Conservation (phyloP, 2,113 vertebrate genomes). For the Vimba vimba region DNA sequence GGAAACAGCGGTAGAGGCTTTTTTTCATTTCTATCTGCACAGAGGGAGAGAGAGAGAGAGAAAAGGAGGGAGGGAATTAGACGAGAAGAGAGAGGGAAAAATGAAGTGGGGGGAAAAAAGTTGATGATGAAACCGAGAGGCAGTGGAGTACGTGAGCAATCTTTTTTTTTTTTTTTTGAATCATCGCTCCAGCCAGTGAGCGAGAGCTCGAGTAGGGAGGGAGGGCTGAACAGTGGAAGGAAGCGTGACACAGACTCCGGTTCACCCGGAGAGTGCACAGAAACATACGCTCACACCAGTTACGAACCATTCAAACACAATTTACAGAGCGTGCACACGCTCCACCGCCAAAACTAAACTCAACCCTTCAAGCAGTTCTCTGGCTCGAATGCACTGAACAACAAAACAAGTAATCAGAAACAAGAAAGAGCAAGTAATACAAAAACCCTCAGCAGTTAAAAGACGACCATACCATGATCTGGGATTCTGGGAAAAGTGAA, state of each 20-base stretch:
- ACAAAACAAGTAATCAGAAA: background rate
- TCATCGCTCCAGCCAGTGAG: constrained; percentile 48
- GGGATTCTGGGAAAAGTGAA: constrained; percentile 13
- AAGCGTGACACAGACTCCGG: constrained; percentile 54
- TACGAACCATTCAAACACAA: constrained; percentile 32
- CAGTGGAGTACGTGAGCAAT: constrained; percentile 47
- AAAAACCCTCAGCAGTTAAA: background rate
- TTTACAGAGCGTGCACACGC: background rate
- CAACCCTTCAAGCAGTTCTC: background rate
- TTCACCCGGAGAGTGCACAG: constrained; percentile 39
- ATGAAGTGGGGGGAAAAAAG: constrained; percentile 49
- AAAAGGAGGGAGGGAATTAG: constrained; percentile 37
- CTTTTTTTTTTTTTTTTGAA: constrained; percentile 24
- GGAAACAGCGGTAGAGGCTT: constrained; percentile 81
- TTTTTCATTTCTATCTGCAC: constrained; percentile 62
- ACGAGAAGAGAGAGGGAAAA: constrained; percentile 39
- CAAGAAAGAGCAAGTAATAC: background rate
- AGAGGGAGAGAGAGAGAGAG: constrained; percentile 55
- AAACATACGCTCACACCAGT: constrained; percentile 34
- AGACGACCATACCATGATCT: background rate
- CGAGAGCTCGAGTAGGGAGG: constrained; percentile 27
- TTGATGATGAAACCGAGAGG: constrained; percentile 46
- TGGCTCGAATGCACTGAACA: background rate
- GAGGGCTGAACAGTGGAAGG: constrained; percentile 48
- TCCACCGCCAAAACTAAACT: background rate